Conservation (phyloP, 2,113 vertebrate species). For the Micromys minutus region DNA sequence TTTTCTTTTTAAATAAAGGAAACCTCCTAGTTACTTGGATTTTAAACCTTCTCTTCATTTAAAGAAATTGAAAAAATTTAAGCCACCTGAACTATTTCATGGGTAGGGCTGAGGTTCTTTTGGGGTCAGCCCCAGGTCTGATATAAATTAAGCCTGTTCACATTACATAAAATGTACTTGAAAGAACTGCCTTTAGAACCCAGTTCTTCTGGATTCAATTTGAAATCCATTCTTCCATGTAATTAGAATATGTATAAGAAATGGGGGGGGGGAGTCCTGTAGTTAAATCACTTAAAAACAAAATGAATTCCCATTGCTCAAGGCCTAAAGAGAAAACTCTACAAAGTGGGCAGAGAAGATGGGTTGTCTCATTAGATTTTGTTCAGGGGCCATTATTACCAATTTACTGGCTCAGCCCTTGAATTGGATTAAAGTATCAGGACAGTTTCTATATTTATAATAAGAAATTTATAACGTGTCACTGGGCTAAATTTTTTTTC, state of each 20-base stretch:
- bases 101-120: background rate
- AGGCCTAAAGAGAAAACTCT: conserved; percentile 39
- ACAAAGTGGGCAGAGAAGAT: conserved; percentile 64
- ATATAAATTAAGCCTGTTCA: conserved; percentile 15
- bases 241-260: conserved; percentile 62
- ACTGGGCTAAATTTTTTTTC: conserved; percentile 68
- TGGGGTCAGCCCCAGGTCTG: background rate
- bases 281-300: conserved; percentile 67
- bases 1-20: background rate
- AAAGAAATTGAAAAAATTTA: conserved; percentile 11
- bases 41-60: background rate
- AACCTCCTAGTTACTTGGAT: background rate
- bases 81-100: background rate
- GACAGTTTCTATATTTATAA: conserved; percentile 67
- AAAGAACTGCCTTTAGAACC: conserved; percentile 48
- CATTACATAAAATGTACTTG: conserved; percentile 56
- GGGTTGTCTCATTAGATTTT: conserved; percentile 63
- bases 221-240: conserved; percentile 42
- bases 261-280: background rate
- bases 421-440: conserved; percentile 66
- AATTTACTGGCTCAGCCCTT: conserved; percentile 64
- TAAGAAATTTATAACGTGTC: conserved; percentile 63
- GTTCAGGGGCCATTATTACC: conserved; percentile 59
- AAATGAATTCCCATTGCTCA: conserved; percentile 63
- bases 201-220: conserved; percentile 57